Base-by-base conservation (phyloP, 2,888 invertebrate species). In the Buathra laborator region DNA sequence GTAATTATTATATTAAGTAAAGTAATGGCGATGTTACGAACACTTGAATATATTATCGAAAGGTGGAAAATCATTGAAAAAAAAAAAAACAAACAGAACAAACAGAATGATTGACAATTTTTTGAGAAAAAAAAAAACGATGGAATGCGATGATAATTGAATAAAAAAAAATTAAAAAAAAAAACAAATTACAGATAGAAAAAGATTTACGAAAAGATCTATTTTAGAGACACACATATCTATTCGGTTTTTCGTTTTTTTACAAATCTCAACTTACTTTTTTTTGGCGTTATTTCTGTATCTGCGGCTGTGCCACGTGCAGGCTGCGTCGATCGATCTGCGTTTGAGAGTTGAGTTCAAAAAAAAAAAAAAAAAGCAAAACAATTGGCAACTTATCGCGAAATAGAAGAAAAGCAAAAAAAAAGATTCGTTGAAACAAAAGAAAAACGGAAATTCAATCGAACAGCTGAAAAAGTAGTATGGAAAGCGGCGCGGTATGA, bases 1-100 rank as follows among this genome's bases (percentile, higher is more conserved):
- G 90, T 92, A 92, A 90, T 92, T 92, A 92, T 91, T 92, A 90
- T 91, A 92, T 92, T 91, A 91, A 90, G 92, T 91, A 89, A 91
- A 89, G 86, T 89, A 90, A 90, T 91, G 82, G 88, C 90, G 90
- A 92, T 90, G 89, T 90, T 91, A 89, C 86, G 88, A 90, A 88
- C 84, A 89, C 87, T 90, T 90, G 89, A 88, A 89, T 89, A 90
- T 89, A 90, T 89, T 90, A 88, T 88, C 86, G 86, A 77, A 75
- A 86, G 86, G 84, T 86, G 86, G 87, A 85, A 77, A 87, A 85
- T 86, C 81, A 88, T 86, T 83, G 68, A 85, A 71, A 46, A 9
- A 37, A 37, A 37, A 37, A 6, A 37, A 37, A 37, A 37, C 3
- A 37, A 37, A 37, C 37, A 67, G 66, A 70, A 56, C 83, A 68